Evolutionary conservation across 1,140 invertebrate genomes (phyloP), one percentile per base, ranked within the genome.

Genomic region (Whitmania pigra): DNA sequence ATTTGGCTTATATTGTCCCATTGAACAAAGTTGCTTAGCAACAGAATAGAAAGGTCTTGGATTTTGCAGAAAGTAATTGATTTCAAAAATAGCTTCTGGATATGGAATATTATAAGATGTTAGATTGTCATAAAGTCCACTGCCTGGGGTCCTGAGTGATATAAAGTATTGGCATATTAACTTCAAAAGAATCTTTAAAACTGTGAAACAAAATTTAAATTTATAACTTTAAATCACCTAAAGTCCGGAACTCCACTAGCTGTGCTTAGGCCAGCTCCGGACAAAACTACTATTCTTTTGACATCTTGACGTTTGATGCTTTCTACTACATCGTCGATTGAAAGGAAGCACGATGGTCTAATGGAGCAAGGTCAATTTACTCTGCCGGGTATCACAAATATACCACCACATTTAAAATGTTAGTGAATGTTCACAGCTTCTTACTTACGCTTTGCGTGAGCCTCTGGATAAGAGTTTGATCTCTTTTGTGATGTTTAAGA

Each of bases 81-180:
- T 87, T 79, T 95, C 92, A 83, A 97, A 96, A 76, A 97, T 93
- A n/a, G 91, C 89, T 79, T 93, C 89, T n/a, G 93, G 93, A 84
- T 93, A 87, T 0, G 92, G 91, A 60, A 97, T 84, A 77, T 93
- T 88, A 79, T 94, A 96, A 80, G 95, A 93, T 74, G 89, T 85
- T 49, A 97, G 84, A 82, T 96, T 96, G 79, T 90, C 86, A 83
- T 97, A 98, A 0, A 98, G 82, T 5, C 94, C 94, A 74, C 88
- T 90, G 40, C 88, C 89, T 9, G 92, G 92, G 43, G 90, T 93
- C 22, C 94, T 87, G 83, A 92, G 93, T 70, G 67, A 49, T 53
- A 2, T 27, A 31, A 31, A 25, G 9, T 7, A 25, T 6, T 25
- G 0, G 15, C 55, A 57, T 9, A n/a, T 27, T 17, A 63, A 6